Conservation (phyloP, 2,797 vertebrate species). For the Anguilla pacifica region DNA sequence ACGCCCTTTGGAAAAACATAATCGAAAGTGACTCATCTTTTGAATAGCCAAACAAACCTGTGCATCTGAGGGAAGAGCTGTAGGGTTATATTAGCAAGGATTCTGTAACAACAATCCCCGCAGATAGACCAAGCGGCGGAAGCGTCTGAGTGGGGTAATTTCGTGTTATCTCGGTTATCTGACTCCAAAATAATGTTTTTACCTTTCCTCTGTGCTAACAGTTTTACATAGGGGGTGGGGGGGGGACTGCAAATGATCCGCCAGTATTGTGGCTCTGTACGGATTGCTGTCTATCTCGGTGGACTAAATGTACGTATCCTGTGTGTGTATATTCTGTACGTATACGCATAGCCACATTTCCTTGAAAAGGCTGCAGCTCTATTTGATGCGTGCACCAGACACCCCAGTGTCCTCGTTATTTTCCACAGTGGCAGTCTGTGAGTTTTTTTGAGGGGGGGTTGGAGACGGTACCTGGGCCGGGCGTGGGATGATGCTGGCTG, state of each 20-base stretch:
- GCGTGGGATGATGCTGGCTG: slow-evolving; percentile 25
- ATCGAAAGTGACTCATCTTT: slow-evolving; percentile 36
- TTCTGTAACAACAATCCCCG: too few relatives aligned
- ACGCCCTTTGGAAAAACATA: slow-evolving; percentile 37
- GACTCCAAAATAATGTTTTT: too few relatives aligned
- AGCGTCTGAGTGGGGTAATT: too few relatives aligned
- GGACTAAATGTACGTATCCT: too few relatives aligned
- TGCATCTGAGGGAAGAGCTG: neutral
- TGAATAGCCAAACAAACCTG: neutral
- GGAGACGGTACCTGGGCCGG: neutral
- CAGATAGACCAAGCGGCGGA: too few relatives aligned
- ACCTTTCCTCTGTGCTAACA: too few relatives aligned
- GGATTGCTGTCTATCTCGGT: too few relatives aligned
- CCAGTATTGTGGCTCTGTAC: too few relatives aligned
- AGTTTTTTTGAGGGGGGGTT: slow-evolving; percentile 13
- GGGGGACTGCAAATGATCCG: too few relatives aligned
- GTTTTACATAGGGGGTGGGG: too few relatives aligned
- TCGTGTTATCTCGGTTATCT: too few relatives aligned
- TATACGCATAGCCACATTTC: slow-evolving; percentile 35
- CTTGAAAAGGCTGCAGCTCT: slow-evolving; percentile 34
- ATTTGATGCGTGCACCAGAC: slow-evolving; percentile 28
- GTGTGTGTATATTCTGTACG: neutral
- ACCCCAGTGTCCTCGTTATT: slow-evolving; percentile 32
- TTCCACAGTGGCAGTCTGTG: neutral
- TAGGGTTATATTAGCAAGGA: neutral